These are phyloP conservation scores for Cynopterus sphinx DNA, from an alignment of 2,797 vertebrate genomes.

Conservation along the genomic window DNA sequence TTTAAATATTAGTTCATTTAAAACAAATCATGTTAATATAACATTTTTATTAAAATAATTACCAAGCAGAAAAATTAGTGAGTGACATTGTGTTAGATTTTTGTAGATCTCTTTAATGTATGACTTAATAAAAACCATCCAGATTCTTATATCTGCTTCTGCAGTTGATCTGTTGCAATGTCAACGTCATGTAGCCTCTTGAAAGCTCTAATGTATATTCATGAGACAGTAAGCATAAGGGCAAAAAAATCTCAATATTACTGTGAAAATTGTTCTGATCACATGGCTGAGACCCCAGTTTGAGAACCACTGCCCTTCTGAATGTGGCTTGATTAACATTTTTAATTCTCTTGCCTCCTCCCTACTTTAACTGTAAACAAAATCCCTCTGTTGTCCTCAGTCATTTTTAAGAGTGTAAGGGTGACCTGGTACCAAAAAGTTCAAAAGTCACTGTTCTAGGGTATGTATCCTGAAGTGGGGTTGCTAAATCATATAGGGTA, in stretches of 20 bases:
- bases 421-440: neutral
- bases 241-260: neutral
- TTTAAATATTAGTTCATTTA: neutral
- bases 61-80: neutral
- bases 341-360: no score
- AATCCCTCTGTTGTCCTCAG: neutral
- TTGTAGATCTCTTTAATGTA: neutral
- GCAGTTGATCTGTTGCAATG: neutral
- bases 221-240: neutral
- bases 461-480: neutral
- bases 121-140: neutral
- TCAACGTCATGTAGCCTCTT: neutral
- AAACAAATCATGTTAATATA: neutral
- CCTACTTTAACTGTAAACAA: neutral
- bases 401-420: neutral
- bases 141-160: neutral
- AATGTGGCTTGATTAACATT: no score
- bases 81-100: neutral
- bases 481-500: neutral
- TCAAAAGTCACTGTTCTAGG: neutral
- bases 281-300: neutral
- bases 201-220: neutral
- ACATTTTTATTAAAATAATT: constrained; percentile 14
- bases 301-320: neutral
- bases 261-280: constrained; percentile 3